phyloP scores from a whole-genome alignment of 2,888 invertebrate genomes.

The Cremastinae sp. region DNA sequence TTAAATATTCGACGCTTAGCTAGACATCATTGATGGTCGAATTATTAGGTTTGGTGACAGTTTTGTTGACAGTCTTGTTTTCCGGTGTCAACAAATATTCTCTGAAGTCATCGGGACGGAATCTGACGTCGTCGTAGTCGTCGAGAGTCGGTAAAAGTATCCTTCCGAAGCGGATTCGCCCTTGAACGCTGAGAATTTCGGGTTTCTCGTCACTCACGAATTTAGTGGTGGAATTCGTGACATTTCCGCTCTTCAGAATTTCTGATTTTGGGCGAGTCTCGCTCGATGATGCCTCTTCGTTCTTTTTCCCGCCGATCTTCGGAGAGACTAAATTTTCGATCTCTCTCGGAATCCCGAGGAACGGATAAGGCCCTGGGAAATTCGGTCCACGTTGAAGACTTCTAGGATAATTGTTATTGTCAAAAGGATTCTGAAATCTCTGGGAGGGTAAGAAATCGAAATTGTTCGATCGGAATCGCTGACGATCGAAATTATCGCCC shows the following conservation, averaged over 20 bases:
- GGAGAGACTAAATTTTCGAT: slow-evolving; percentile 13
- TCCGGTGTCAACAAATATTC: slow-evolving; percentile 52
- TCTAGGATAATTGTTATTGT: slow-evolving; percentile 55
- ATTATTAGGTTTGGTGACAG: slow-evolving; percentile 11
- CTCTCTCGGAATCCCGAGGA: slow-evolving; percentile 13
- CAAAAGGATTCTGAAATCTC: slow-evolving; percentile 56
- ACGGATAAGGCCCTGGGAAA: slow-evolving; percentile 47
- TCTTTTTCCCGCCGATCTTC: slow-evolving; percentile 26
- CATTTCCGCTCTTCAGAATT: slow-evolving; percentile 16
- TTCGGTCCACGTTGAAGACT: slow-evolving; percentile 57
- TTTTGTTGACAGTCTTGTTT: slow-evolving; percentile 33
- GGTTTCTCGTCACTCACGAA: slow-evolving; percentile 28
- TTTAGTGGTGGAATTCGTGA: slow-evolving; percentile 34
- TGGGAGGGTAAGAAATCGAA: slow-evolving; percentile 56
- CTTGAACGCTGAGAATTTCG: slow-evolving; percentile 49
- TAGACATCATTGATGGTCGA: slow-evolving; percentile 42
- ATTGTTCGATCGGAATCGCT: slow-evolving; percentile 53
- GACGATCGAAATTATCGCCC: slow-evolving; percentile 47
- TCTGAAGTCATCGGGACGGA: slow-evolving; percentile 61
- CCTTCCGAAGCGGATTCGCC: slow-evolving; percentile 54
- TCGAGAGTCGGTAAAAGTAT: slow-evolving; percentile 59
- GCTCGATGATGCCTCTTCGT: slow-evolving; percentile 37
- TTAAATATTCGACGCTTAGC: too few species aligned
- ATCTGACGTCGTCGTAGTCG: slow-evolving; percentile 63
- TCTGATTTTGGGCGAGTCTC: slow-evolving; percentile 42